A percentile compares a stretch with the other conserved stretches of the same genome.
These are phyloP conservation scores for Clunio marinus DNA, from an alignment of 2,888 invertebrate genomes.

Conservation along the genomic window DNA sequence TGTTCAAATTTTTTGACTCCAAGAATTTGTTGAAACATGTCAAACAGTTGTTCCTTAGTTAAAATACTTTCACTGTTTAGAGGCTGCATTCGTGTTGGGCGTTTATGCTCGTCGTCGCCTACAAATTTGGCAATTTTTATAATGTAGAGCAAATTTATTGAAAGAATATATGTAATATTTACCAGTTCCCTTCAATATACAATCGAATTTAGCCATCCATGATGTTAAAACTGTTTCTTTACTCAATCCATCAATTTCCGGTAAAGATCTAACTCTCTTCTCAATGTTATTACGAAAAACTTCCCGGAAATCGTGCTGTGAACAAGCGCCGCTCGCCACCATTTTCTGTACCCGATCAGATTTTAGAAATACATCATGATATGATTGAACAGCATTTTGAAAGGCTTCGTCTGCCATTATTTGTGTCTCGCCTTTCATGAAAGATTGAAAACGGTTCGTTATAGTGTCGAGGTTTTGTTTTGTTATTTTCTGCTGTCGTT, in stretches of 20 bases:
- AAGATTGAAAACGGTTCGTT: conserved; percentile 90
- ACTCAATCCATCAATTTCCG: conserved; percentile 98
- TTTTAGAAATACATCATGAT: conserved; percentile 92
- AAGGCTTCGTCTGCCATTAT: conserved; percentile 98
- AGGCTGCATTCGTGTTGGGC: conserved; percentile 83
- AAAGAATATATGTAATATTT: conserved; percentile 43
- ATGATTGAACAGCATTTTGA: conserved; percentile 96
- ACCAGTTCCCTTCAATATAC: conserved; percentile 86
- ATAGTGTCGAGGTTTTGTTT: conserved; percentile 94
- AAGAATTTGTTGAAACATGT: conserved; percentile 99
- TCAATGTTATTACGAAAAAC: conserved; percentile 98
- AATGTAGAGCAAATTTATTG: not conserved
- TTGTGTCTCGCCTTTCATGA: conserved; percentile 97
- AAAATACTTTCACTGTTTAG: conserved; percentile 90
- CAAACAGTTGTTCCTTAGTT: conserved; percentile 98
- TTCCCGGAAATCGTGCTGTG: conserved; percentile 97
- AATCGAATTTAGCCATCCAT: conserved; percentile 99
- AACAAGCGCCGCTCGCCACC: conserved; percentile 97
- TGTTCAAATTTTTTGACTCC: conserved; percentile 99
- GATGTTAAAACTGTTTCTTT: conserved; percentile 98
- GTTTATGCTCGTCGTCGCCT: conserved; percentile 82
- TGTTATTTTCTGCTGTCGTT: conserved; percentile 91
- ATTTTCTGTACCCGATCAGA: conserved; percentile 94
- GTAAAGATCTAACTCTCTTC: conserved; percentile 94
- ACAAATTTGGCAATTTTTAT: conserved; percentile 7